Evolutionary conservation across 2,888 invertebrate genomes (phyloP), one percentile per base, ranked within the genome.

Genomic region (Epirrhoe alternata): DNA sequence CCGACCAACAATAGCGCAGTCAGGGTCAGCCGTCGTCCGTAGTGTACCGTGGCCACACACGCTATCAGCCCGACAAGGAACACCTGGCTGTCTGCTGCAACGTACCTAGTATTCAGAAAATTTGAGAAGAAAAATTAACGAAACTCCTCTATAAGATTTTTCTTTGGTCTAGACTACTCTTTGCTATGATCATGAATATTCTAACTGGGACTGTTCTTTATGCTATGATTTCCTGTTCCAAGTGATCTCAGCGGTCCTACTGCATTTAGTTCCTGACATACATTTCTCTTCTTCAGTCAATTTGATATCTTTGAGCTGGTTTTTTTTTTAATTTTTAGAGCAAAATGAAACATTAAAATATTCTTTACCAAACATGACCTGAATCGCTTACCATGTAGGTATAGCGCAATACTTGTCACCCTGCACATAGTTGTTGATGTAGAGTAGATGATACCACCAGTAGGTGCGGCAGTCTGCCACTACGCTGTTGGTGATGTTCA

Each of bases 401-500:
- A 61, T 54, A 42, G 17, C 35, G 38, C 61, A 58, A 53, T 53
- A 53, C 16, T 65, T 66, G 6, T 62, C 55, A 8, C 38, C 38
- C 3, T 54, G 50, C n/a, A 57, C 16, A 35, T 67, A 67, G 50
- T 66, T 70, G 60, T 70, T 67, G 49, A 70, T 50, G 54, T 53
- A 70, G n/a, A 70, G 42, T 6, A 70, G 56, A 57, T 70, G 67
- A 14, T 60, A 45, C 70, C 70, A 70, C 66, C 64, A 67, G 57
- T 62, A 60, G 6, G 1, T 30, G 45, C 67, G 61, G 51, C 70
- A 70, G 56, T 67, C 56, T 1, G 59, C 42, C 5, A 66, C 66
- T 31, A 64, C 56, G 7, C 57, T 8, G 16, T 24, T 50, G 14
- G 69, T 38, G 42, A 61, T 24, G 50, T 24, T 33, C 6, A 50